These are phyloP conservation scores for Australoheros scitulus DNA, from an alignment of 2,113 vertebrate species.

Conservation along the genomic window DNA sequence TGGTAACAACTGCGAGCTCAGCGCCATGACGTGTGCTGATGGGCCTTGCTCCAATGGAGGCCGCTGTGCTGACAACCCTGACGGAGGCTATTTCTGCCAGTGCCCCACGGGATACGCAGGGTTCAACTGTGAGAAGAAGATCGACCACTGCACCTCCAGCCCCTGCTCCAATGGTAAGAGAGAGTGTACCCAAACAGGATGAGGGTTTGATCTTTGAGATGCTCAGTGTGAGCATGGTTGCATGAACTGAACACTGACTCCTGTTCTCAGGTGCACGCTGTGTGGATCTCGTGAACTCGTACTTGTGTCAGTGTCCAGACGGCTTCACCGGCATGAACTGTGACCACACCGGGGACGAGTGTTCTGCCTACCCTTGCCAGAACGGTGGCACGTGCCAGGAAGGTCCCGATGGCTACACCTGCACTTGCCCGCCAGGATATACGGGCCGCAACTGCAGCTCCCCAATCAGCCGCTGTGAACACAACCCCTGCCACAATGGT, in stretches of 20 bases:
- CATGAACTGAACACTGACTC: not conserved
- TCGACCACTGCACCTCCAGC: conserved; percentile 90
- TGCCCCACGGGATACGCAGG: conserved; percentile 91
- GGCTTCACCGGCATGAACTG: conserved; percentile 93
- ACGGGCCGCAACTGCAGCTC: conserved; percentile 93
- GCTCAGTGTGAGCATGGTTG: not conserved
- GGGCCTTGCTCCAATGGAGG: conserved; percentile 95
- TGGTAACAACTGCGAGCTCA: conserved; percentile 93
- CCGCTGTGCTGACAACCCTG: conserved; percentile 89
- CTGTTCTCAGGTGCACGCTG: conserved; percentile 87
- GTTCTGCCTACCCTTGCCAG: conserved; percentile 88
- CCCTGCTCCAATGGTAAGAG: conserved; percentile 93
- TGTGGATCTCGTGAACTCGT: conserved; percentile 90
- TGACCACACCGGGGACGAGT: conserved; percentile 86
- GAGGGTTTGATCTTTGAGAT: not conserved
- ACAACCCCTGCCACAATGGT: conserved; percentile 95
- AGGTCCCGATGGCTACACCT: conserved; percentile 86
- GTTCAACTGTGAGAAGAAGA: conserved; percentile 98
- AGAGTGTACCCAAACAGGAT: not conserved
- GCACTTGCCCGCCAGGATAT: conserved; percentile 93
- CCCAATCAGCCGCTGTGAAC: conserved; percentile 89
- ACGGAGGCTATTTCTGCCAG: conserved; percentile 92
- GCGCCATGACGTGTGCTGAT: conserved; percentile 95
- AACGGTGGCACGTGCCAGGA: conserved; percentile 94
- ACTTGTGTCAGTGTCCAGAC: conserved; percentile 91